Conservation (phyloP, 2,797 vertebrate species). For the Myiothlypis coronata region DNA sequence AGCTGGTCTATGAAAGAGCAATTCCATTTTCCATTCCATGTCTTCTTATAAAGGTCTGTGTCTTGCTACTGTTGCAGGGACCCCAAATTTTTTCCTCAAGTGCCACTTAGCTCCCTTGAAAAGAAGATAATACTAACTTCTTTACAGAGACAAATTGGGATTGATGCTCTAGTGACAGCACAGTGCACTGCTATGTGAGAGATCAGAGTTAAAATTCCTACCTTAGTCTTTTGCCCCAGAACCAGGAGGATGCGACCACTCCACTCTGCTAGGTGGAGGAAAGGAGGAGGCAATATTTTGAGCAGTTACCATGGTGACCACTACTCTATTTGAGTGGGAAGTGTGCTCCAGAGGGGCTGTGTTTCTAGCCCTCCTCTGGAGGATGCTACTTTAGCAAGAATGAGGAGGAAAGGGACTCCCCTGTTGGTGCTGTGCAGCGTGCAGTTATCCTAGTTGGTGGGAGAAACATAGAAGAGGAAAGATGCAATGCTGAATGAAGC, state of each 20-base stretch:
- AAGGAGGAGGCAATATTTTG: slow-evolving; percentile 59
- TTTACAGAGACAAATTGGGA: neutral
- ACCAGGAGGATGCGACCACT: slow-evolving; percentile 35
- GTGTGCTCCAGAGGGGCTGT: slow-evolving; percentile 50
- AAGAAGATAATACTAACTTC: neutral
- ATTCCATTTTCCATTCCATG: neutral
- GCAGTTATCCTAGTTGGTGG: slow-evolving; percentile 32
- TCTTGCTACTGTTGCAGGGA: neutral
- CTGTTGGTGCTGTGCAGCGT: slow-evolving; percentile 49
- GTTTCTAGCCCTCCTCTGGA: slow-evolving; percentile 48
- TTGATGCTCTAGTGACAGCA: neutral
- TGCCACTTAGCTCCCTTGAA: slow-evolving; percentile 16
- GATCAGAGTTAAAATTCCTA: slow-evolving; percentile 49
- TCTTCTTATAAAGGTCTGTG: neutral
- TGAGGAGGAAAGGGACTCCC: slow-evolving; percentile 45
- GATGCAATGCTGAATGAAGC: slow-evolving; percentile 18
- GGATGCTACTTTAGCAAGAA: slow-evolving; percentile 41
- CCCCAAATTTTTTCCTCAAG: neutral
- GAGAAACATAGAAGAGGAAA: slow-evolving; percentile 52
- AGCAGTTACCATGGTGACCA: slow-evolving; percentile 37
- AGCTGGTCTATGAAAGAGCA: neutral
- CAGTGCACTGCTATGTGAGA: slow-evolving; percentile 24
- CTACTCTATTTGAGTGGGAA: slow-evolving; percentile 47
- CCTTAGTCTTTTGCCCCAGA: slow-evolving; percentile 44
- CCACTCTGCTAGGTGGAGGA: slow-evolving; percentile 61